A percentile compares a stretch with the other conserved stretches of the same genome.
phyloP scores from a whole-genome alignment of 2,797 vertebrate species.

The Micrastur ruficollis region DNA sequence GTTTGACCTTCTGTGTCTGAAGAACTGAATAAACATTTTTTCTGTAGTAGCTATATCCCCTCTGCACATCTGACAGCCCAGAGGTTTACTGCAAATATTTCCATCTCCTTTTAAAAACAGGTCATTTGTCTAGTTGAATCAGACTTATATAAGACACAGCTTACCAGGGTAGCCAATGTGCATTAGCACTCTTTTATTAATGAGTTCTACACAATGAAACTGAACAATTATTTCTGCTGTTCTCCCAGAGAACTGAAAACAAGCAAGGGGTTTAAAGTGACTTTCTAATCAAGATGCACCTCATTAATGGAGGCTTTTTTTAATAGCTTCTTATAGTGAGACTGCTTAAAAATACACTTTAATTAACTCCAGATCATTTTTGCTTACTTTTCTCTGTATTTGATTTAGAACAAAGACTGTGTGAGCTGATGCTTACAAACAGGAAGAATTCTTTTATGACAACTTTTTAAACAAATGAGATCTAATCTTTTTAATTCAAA shows the following conservation, averaged over 20 bases:
- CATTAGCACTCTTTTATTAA: conserved; percentile 57
- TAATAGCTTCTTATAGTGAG: neutral
- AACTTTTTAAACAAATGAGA: neutral
- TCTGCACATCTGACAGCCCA: conserved; percentile 1
- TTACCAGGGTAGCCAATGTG: conserved; percentile 20
- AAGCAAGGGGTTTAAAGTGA: neutral
- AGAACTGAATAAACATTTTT: conserved; percentile 61
- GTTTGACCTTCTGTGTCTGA: conserved; percentile 55
- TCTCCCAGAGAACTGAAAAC: conserved; percentile 7
- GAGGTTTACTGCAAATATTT: conserved; percentile 39
- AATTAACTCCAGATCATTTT: neutral
- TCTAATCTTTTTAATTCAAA: neutral
- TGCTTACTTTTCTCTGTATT: neutral
- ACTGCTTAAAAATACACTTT: conserved; percentile 8
- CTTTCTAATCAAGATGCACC: conserved; percentile 53
- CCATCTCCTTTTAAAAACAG: conserved; percentile 57
- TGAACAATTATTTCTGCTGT: neutral
- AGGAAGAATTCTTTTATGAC: neutral
- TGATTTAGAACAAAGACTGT: neutral
- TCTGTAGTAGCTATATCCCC: neutral
- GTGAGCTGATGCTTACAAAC: neutral
- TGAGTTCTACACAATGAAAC: conserved; percentile 43
- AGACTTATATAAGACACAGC: neutral
- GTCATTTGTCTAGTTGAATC: conserved; percentile 56
- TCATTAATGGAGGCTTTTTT: neutral